Percentiles rank a stretch among this genome's conserved stretches.
Conservation (phyloP, 2,797 vertebrate genomes). For the Cephalopachus bancanus region DNA sequence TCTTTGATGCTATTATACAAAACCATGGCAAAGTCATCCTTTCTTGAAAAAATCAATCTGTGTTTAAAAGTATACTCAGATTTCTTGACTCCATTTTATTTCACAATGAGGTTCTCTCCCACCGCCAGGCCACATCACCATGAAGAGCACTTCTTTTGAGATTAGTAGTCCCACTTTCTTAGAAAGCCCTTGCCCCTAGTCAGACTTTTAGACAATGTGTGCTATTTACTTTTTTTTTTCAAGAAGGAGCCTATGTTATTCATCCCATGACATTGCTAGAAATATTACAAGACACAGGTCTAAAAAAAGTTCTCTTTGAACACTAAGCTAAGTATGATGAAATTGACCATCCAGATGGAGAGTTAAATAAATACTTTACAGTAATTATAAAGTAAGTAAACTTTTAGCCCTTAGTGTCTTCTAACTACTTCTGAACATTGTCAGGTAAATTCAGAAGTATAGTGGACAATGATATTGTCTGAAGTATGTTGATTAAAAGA, state of each 20-base stretch:
- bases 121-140: no score
- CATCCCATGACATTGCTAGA: constrained; percentile 8
- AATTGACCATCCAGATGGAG: neutral
- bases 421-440: neutral
- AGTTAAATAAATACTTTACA: neutral
- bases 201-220: neutral
- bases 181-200: neutral
- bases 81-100: neutral
- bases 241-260: neutral
- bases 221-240: neutral
- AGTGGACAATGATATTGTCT: neutral
- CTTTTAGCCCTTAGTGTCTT: neutral
- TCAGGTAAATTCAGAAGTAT: constrained; percentile 32
- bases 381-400: constrained; percentile 22
- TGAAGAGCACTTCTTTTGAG: neutral
- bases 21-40: neutral
- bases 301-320: neutral
- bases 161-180: neutral
- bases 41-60: neutral
- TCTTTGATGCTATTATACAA: neutral
- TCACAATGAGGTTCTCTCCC: neutral
- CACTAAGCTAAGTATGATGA: neutral
- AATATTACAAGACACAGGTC: neutral
- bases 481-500: neutral
- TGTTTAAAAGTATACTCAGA: neutral